Conservation (phyloP, 1,140 invertebrate genomes). For the Drosophila sechellia region DNA sequence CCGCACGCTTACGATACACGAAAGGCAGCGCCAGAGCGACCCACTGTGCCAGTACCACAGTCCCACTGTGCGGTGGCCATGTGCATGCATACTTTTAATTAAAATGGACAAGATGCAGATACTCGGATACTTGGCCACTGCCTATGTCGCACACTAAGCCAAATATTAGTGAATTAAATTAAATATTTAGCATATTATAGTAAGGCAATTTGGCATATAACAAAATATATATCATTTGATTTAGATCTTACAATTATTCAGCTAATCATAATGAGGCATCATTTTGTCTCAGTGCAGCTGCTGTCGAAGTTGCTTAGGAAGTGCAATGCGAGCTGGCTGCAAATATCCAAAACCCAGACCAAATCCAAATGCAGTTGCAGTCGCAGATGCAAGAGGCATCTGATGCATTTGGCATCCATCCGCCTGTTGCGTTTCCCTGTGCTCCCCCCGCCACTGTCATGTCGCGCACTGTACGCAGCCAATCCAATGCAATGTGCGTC, state of each 20-base stretch:
- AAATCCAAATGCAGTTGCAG: conserved; percentile 23
- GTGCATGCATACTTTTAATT: conserved; percentile 71
- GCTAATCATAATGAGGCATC: too few species aligned
- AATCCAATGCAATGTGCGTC: neutral
- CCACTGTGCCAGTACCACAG: conserved; percentile 47
- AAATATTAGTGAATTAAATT: neutral
- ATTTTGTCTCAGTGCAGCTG: conserved; percentile 5
- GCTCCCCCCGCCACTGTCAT: conserved; percentile 4
- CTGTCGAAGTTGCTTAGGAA: conserved; percentile 32
- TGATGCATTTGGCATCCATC: conserved; percentile 43
- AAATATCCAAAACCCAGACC: conserved; percentile 45
- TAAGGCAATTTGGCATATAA: too few species aligned
- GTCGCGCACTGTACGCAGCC: conserved; percentile 16
- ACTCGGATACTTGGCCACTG: conserved; percentile 62
- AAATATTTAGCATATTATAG: too few species aligned
- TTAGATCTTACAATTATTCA: too few species aligned
- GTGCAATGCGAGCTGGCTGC: conserved; percentile 19
- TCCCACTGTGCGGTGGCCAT: conserved; percentile 43
- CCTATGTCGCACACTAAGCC: conserved; percentile 15
- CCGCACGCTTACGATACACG: conserved; percentile 63
- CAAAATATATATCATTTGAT: too few species aligned
- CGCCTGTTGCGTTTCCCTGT: conserved; percentile 45
- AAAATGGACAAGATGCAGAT: conserved; percentile 55
- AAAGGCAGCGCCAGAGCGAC: conserved; percentile 21
- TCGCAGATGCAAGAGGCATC: conserved; percentile 37